Evolutionary conservation across 2,113 vertebrate genomes (phyloP).

Genomic region (Equus przewalskii): DNA sequence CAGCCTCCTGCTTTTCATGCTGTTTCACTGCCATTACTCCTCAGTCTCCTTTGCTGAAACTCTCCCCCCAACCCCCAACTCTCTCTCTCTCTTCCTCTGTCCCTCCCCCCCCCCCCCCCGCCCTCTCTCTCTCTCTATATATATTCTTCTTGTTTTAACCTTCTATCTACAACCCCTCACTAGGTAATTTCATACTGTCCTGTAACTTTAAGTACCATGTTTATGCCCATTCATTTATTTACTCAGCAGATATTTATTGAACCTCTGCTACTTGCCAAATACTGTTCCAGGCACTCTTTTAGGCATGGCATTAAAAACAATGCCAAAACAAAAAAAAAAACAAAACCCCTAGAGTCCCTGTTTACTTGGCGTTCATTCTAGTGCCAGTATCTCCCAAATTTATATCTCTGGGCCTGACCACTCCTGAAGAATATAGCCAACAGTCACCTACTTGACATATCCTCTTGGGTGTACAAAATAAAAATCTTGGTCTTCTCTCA

Average conservation of each 20-base stretch:
- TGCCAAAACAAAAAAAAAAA: neutral
- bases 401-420: neutral
- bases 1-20: neutral
- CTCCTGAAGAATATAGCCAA: neutral
- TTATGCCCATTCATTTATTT: conserved; percentile 25
- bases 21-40: neutral
- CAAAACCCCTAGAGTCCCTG: neutral
- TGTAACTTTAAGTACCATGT: conserved; percentile 17
- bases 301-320: neutral
- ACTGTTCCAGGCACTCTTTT: neutral
- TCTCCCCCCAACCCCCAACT: neutral
- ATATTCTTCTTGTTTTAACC: neutral
- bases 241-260: neutral
- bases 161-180: neutral
- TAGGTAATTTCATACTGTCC: neutral
- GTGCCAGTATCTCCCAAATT: neutral
- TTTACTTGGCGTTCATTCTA: neutral
- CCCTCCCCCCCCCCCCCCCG: too few relatives aligned
- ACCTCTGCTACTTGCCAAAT: neutral
- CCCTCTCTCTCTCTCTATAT: neutral
- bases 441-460: neutral
- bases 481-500: conserved; percentile 13
- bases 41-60: neutral
- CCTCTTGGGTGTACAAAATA: neutral
- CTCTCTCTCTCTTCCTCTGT: neutral